Conservation (phyloP, 1,140 invertebrate species). For the Condylostylus longicornis region DNA sequence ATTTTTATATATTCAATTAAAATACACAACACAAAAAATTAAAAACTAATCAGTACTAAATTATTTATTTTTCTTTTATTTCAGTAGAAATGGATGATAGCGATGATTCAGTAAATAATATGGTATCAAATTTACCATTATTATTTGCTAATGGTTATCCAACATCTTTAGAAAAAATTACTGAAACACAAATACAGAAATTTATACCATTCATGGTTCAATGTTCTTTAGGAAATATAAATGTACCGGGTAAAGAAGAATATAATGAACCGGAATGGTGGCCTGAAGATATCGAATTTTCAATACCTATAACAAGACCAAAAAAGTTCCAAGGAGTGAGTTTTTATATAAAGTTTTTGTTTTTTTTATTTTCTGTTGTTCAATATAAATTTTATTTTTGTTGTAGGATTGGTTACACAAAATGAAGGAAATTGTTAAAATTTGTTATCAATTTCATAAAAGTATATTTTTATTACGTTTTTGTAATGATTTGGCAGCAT, state of each 20-base stretch:
- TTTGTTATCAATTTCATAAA: constrained; percentile 55
- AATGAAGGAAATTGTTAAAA: constrained; percentile 48
- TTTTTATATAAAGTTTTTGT: constrained; percentile 2
- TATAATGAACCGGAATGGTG: constrained; percentile 47
- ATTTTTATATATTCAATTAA: no score
- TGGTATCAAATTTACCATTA: constrained; percentile 43
- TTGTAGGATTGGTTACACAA: constrained; percentile 42
- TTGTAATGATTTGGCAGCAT: constrained; percentile 48
- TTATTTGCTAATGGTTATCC: constrained; percentile 53
- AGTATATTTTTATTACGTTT: constrained; percentile 54
- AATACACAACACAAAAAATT: no score
- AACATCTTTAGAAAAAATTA: constrained; percentile 46
- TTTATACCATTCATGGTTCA: constrained; percentile 60
- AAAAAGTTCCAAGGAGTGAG: constrained; percentile 34
- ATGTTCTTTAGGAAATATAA: constrained; percentile 50
- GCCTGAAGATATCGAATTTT: constrained; percentile 47
- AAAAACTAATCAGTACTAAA: no score
- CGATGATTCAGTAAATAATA: constrained; percentile 26
- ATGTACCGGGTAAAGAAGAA: constrained; percentile 34
- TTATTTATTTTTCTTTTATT: no score
- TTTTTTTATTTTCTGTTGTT: background rate
- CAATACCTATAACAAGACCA: constrained; percentile 43
- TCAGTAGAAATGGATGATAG: constrained; percentile 20
- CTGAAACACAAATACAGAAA: constrained; percentile 43
- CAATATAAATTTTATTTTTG: constrained; percentile 1